These are phyloP conservation scores for Patagioenas fasciata DNA, from an alignment of 2,113 vertebrate species.

Conservation along the genomic window DNA sequence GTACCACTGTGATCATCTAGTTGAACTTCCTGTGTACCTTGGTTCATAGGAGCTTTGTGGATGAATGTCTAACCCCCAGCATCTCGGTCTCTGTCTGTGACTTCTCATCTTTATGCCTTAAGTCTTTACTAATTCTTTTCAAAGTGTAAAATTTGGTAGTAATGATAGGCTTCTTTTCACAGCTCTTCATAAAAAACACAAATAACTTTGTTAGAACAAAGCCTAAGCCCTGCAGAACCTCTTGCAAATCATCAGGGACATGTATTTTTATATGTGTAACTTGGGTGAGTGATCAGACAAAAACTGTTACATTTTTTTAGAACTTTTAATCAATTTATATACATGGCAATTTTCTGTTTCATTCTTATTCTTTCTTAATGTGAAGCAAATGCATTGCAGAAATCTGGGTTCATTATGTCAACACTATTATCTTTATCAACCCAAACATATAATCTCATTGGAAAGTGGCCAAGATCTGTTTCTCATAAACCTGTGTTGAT, in stretches of 20 bases:
- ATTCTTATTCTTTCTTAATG: background rate
- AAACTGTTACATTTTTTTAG: background rate
- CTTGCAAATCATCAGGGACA: background rate
- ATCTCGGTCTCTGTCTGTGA: background rate
- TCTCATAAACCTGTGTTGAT: background rate
- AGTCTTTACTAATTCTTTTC: background rate
- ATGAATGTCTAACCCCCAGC: background rate
- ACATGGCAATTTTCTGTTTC: background rate
- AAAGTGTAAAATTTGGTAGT: background rate
- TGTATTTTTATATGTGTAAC: background rate
- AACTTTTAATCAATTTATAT: background rate
- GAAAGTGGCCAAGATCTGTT: background rate
- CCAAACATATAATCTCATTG: background rate
- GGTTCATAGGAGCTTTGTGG: background rate
- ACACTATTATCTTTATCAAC: conserved; percentile 3
- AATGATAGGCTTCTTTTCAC: fast-evolving
- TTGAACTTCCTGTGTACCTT: fast-evolving
- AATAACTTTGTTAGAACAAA: background rate
- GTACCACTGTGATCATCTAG: no score
- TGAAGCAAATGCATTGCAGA: background rate
- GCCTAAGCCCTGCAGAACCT: background rate
- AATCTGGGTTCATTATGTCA: conserved; percentile 1
- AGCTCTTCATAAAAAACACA: background rate
- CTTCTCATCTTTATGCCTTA: background rate
- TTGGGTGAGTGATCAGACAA: background rate